Evolutionary conservation across 2,797 vertebrate species (phyloP).

Genomic region (Mionectes olivaceus): DNA sequence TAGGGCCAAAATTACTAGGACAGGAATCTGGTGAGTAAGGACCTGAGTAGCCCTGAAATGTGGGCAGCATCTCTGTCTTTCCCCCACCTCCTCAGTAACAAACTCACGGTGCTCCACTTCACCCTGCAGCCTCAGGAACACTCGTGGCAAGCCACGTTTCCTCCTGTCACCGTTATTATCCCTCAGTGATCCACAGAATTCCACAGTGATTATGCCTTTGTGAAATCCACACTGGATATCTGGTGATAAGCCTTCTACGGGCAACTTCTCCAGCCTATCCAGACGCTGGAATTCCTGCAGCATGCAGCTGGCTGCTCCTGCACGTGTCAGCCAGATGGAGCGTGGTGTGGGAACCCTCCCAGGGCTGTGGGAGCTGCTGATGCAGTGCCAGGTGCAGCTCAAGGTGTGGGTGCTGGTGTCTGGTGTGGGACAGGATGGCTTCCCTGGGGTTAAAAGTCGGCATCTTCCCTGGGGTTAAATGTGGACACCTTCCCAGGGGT

Average conservation of each 20-base stretch:
- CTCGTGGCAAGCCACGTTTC: rapidly evolving
- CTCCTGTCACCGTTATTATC: not conserved
- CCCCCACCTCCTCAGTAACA: not conserved
- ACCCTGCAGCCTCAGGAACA: not conserved
- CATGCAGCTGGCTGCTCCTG: not conserved
- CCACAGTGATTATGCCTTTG: not conserved
- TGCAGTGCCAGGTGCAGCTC: not conserved
- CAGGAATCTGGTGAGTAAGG: not conserved
- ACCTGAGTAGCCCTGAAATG: not conserved
- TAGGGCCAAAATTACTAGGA: not conserved
- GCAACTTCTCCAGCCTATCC: not conserved
- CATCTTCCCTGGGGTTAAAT: not conserved
- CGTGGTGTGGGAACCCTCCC: not conserved
- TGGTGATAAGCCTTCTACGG: not conserved
- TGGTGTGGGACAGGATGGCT: rapidly evolving
- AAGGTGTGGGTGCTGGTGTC: not conserved
- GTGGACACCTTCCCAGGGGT: too few species aligned
- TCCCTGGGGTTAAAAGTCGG: not conserved
- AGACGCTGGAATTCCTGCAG: rapidly evolving
- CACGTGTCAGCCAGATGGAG: not conserved
- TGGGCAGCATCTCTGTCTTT: not conserved
- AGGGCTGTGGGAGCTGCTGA: not conserved
- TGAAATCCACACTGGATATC: not conserved
- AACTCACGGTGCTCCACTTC: not conserved
- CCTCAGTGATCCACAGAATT: not conserved